Conservation (phyloP, 2,888 invertebrate species). For the Chaetogeoica ovagalla region DNA sequence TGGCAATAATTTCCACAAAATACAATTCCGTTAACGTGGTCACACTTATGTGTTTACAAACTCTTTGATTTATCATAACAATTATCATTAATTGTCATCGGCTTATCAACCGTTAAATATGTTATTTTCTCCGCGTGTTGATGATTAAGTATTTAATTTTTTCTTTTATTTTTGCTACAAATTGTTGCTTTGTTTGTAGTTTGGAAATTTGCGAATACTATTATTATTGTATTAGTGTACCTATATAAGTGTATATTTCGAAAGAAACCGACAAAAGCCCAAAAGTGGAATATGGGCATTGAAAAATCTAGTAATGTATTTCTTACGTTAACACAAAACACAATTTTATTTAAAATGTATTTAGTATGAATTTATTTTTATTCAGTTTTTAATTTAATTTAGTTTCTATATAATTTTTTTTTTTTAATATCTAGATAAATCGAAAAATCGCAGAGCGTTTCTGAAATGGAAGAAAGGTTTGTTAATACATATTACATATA, state of each 20-base stretch:
- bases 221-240: background rate
- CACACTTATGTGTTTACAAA: background rate
- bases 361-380: background rate
- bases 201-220: background rate
- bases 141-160: background rate
- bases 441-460: constrained; percentile 44
- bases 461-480: constrained; percentile 45
- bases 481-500: background rate
- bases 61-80: background rate
- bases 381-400: background rate
- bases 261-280: no score
- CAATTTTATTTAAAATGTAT: background rate
- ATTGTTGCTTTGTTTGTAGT: no score
- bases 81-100: background rate
- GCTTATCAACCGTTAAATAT: background rate
- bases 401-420: background rate
- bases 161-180: background rate
- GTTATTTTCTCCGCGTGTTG: background rate
- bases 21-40: background rate
- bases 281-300: constrained; percentile 24
- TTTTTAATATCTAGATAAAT: constrained; percentile 25
- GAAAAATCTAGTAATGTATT: constrained; percentile 45
- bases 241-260: background rate
- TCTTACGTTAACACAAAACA: background rate
- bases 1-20: background rate